These are phyloP conservation scores for Drosophila borealis DNA, from an alignment of 2,888 invertebrate species.

Conservation along the genomic window DNA sequence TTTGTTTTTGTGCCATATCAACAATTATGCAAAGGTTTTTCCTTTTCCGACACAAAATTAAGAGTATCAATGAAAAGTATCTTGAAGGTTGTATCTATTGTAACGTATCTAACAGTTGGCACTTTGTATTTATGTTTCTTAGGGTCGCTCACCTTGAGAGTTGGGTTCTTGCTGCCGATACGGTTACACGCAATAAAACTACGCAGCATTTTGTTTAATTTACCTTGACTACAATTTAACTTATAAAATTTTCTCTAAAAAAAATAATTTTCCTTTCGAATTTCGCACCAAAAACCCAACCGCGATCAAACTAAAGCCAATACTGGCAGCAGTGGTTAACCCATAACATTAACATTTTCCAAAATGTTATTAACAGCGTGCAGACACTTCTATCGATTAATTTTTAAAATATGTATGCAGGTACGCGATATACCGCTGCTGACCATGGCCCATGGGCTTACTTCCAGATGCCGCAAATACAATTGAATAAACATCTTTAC, in stretches of 20 bases:
- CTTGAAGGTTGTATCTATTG: conserved; percentile 4
- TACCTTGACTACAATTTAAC: conserved; percentile 5
- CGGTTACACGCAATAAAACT: conserved; percentile 52
- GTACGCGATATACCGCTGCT: conserved; percentile 1
- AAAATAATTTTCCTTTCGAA: not conserved
- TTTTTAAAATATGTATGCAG: not conserved
- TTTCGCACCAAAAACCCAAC: not conserved
- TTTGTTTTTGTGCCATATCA: not conserved
- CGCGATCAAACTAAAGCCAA: conserved; percentile 23
- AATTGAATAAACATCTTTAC: conserved; percentile 40
- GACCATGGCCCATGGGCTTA: not conserved
- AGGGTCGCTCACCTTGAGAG: conserved; percentile 68
- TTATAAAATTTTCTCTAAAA: not conserved
- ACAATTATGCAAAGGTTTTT: too few species aligned
- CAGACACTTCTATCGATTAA: conserved; percentile 15
- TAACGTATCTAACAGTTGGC: not conserved
- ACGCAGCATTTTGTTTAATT: conserved; percentile 51
- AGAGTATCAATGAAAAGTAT: not conserved
- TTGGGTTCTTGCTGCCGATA: conserved; percentile 43
- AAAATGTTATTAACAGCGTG: conserved; percentile 15
- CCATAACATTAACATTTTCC: conserved; percentile 4
- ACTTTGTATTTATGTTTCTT: not conserved
- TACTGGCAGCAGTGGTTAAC: conserved; percentile 8
- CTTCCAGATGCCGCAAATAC: not conserved
- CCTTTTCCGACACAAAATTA: too few species aligned